A percentile compares a stretch with the other conserved stretches of the same genome.
These are phyloP conservation scores for Drosophila rubida DNA, from an alignment of 2,888 invertebrate genomes.

Conservation along the genomic window DNA sequence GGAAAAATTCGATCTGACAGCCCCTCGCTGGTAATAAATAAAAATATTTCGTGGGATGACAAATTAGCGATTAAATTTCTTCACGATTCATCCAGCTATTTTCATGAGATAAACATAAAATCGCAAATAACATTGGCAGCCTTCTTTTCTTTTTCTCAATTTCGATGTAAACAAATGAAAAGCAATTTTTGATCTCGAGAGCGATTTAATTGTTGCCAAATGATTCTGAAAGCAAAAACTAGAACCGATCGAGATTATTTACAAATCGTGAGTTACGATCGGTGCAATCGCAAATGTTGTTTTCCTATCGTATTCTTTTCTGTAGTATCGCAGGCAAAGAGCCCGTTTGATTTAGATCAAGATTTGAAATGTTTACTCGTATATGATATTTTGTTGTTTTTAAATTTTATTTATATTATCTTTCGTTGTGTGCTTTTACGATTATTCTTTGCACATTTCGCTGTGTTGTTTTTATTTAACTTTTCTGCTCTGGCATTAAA, in stretches of 20 bases:
- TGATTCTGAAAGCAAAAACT: constrained; percentile 24
- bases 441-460: constrained; percentile 26
- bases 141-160: neutral
- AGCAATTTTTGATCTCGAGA: constrained; percentile 1
- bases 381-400: constrained; percentile 56
- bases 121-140: constrained; percentile 4
- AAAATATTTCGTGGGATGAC: constrained; percentile 1
- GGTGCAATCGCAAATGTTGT: constrained; percentile 20
- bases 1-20: neutral
- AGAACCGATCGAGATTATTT: constrained; percentile 26
- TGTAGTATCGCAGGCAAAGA: neutral
- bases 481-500: constrained; percentile 24
- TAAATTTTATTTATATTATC: constrained; percentile 12
- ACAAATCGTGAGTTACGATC: constrained; percentile 28
- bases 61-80: constrained; percentile 12
- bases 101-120: constrained; percentile 27
- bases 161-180: constrained; percentile 23
- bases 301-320: constrained; percentile 1
- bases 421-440: constrained; percentile 31
- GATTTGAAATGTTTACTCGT: constrained; percentile 53
- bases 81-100: constrained; percentile 13
- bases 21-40: constrained; percentile 22
- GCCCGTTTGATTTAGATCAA: constrained; percentile 41
- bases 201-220: constrained; percentile 17
- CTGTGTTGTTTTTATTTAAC: constrained; percentile 20